These are phyloP conservation scores for Ceyx margarethae DNA, from an alignment of 2,113 vertebrate species.

Conservation along the genomic window DNA sequence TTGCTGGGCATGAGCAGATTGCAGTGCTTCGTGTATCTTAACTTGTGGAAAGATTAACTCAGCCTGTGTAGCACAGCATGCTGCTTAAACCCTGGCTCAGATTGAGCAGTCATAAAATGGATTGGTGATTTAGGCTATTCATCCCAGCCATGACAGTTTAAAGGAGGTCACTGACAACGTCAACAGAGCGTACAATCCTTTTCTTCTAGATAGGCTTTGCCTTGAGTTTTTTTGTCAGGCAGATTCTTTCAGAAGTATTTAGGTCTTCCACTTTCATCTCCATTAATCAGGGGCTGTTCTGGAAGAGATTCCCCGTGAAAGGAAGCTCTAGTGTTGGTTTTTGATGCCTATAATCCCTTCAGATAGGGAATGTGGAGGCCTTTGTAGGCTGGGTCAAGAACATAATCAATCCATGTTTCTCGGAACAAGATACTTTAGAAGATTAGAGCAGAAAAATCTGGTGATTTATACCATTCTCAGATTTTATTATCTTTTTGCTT, in stretches of 20 bases:
- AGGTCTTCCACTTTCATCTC: neutral
- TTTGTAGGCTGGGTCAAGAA: neutral
- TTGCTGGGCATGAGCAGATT: neutral
- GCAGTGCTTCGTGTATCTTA: neutral
- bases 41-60: neutral
- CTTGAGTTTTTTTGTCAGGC: neutral
- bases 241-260: neutral
- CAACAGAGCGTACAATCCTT: neutral
- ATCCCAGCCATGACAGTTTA: slow-evolving; percentile 27
- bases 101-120: slow-evolving; percentile 62
- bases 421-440: neutral
- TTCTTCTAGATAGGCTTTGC: slow-evolving; percentile 2
- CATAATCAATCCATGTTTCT: neutral
- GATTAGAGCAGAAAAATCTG: neutral
- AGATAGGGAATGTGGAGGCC: neutral
- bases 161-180: slow-evolving; percentile 39
- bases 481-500: neutral
- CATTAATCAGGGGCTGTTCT: neutral
- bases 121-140: slow-evolving; percentile 53
- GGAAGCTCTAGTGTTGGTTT: neutral
- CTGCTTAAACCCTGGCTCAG: slow-evolving; percentile 35
- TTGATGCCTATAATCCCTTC: neutral
- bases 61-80: neutral
- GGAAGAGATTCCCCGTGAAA: neutral
- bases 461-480: neutral